These are phyloP conservation scores for Drosophila mulleri DNA, from an alignment of 2,888 invertebrate species.

Conservation along the genomic window DNA sequence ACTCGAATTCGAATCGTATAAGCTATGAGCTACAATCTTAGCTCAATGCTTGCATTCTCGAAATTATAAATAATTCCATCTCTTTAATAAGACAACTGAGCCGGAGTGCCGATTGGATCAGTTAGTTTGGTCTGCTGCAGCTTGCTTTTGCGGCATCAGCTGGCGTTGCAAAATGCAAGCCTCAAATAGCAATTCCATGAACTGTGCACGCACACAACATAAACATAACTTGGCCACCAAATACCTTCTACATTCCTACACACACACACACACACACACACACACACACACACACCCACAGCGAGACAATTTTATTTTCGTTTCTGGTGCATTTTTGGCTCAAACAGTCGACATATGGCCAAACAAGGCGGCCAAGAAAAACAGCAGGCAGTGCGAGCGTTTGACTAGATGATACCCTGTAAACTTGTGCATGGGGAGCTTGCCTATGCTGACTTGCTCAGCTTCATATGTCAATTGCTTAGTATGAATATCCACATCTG, in stretches of 20 bases:
- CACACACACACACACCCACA: not conserved
- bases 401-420: conserved; percentile 5
- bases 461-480: too few species aligned
- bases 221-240: conserved; percentile 53
- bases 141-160: conserved; percentile 46
- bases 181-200: conserved; percentile 71
- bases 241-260: conserved; percentile 19
- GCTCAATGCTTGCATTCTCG: not conserved
- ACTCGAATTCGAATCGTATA: not conserved
- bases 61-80: conserved; percentile 9
- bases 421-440: not conserved
- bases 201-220: conserved; percentile 63
- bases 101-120: conserved; percentile 16
- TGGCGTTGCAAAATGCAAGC: conserved; percentile 48
- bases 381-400: conserved; percentile 16
- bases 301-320: conserved; percentile 38
- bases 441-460: too few species aligned
- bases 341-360: conserved; percentile 50
- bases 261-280: conserved; percentile 9
- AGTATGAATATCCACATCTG: too few species aligned
- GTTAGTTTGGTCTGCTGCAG: conserved; percentile 12
- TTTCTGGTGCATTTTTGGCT: conserved; percentile 44
- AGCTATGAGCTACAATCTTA: not conserved
- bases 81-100: conserved; percentile 25
- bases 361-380: conserved; percentile 56